Evolutionary conservation across 2,113 vertebrate genomes (phyloP).

Genomic region (Aldabrachelys gigantea): DNA sequence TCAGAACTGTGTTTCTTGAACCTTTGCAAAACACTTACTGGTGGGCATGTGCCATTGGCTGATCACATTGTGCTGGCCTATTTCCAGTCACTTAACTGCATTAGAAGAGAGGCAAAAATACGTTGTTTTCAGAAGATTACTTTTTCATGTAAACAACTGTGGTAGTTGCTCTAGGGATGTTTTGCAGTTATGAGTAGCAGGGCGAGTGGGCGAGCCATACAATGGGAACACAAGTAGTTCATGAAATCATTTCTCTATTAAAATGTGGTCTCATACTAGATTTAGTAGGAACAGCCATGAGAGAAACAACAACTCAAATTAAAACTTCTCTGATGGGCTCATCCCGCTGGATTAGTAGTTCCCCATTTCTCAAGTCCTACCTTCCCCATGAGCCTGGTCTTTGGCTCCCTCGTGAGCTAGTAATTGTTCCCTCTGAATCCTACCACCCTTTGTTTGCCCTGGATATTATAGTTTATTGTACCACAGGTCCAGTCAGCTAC

Average conservation of each 20-base stretch:
- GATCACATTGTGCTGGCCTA: not conserved
- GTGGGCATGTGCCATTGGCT: not conserved
- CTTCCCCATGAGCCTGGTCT: not conserved
- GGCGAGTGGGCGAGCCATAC: not conserved
- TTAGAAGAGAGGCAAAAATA: not conserved
- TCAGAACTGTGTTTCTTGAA: not conserved
- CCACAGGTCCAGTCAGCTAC: not conserved
- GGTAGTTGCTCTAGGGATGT: not conserved
- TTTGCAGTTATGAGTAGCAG: not conserved
- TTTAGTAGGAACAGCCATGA: not conserved
- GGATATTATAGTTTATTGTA: not conserved
- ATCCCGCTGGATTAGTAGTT: not conserved
- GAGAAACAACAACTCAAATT: not conserved
- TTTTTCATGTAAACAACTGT: not conserved
- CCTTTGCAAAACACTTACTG: not conserved
- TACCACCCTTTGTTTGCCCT: not conserved
- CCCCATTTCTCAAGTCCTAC: not conserved
- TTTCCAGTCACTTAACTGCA: not conserved
- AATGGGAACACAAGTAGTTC: not conserved
- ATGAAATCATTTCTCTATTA: not conserved
- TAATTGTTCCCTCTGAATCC: not conserved
- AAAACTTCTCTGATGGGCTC: not conserved
- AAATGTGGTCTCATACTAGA: not conserved
- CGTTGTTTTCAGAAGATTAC: constrained; percentile 4
- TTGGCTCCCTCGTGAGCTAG: not conserved